Evolutionary conservation across 2,113 vertebrate species (phyloP).

Genomic region (Tylochromis polylepis): DNA sequence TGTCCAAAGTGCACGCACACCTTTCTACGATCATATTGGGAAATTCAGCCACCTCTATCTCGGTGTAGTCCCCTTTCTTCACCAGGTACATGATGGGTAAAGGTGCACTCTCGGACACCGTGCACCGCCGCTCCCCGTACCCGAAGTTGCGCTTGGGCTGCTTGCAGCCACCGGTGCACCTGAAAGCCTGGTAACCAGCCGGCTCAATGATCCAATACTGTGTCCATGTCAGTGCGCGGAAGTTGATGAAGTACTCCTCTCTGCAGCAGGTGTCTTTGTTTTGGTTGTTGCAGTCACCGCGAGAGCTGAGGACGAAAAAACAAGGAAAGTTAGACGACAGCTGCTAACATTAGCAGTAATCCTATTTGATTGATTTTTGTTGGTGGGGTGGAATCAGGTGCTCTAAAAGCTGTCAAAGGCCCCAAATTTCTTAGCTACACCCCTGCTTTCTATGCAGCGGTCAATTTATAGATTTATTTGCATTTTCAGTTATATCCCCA

Average conservation of each 20-base stretch:
- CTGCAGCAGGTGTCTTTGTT: conserved; percentile 75
- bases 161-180: conserved; percentile 75
- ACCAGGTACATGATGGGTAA: conserved; percentile 88
- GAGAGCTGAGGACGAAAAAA: conserved; percentile 62
- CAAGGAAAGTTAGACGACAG: not conserved
- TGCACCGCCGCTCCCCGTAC: conserved; percentile 76
- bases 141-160: conserved; percentile 70
- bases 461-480: rapidly evolving
- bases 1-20: conserved; percentile 79
- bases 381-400: not conserved
- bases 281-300: conserved; percentile 76
- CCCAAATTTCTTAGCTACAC: not conserved
- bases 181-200: conserved; percentile 79
- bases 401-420: not conserved
- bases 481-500: not conserved
- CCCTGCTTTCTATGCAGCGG: not conserved
- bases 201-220: conserved; percentile 87
- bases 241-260: conserved; percentile 79
- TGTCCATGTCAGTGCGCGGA: conserved; percentile 80
- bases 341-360: not conserved
- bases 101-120: conserved; percentile 73
- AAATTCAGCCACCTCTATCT: conserved; percentile 87
- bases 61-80: conserved; percentile 84
- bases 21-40: conserved; percentile 84
- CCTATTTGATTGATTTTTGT: not conserved